Evolutionary conservation across 1,140 invertebrate genomes (phyloP).

Genomic region (Araneus ventricosus): DNA sequence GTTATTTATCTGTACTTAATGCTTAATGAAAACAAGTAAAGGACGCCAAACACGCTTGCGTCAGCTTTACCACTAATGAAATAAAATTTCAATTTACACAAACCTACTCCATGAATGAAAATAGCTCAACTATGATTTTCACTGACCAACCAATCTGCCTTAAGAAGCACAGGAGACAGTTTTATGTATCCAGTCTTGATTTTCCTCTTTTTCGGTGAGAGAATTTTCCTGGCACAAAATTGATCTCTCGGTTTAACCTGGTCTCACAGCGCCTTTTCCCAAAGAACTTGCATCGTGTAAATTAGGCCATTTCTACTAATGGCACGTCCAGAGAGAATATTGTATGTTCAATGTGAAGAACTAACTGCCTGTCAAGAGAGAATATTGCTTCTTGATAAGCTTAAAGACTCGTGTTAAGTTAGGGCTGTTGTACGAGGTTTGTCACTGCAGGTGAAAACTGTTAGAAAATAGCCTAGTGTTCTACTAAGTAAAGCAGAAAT

Average conservation of each 20-base stretch:
- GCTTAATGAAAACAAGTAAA: too few relatives aligned
- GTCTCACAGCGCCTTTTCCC: constrained; percentile 8
- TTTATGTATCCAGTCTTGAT: background rate
- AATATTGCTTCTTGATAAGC: constrained; percentile 18
- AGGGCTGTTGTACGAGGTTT: constrained; percentile 21
- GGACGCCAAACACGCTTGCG: too few relatives aligned
- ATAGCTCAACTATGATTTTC: too few relatives aligned
- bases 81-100: too few relatives aligned
- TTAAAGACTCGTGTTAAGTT: constrained; percentile 15
- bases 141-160: too few relatives aligned
- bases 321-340: constrained; percentile 59
- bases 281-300: constrained; percentile 29
- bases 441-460: constrained; percentile 27
- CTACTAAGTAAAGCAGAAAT: constrained; percentile 70
- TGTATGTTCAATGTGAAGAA: background rate
- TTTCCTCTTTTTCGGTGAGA: background rate
- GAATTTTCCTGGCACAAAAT: constrained; percentile 12
- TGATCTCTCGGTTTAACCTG: constrained; percentile 8
- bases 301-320: constrained; percentile 13
- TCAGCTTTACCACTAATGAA: too few relatives aligned
- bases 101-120: too few relatives aligned
- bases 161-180: background rate
- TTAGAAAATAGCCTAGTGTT: constrained; percentile 68
- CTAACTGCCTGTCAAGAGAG: background rate
- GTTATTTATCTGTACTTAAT: too few relatives aligned